phyloP scores from a whole-genome alignment of 2,888 invertebrate species.

The Escarpia spicata region DNA sequence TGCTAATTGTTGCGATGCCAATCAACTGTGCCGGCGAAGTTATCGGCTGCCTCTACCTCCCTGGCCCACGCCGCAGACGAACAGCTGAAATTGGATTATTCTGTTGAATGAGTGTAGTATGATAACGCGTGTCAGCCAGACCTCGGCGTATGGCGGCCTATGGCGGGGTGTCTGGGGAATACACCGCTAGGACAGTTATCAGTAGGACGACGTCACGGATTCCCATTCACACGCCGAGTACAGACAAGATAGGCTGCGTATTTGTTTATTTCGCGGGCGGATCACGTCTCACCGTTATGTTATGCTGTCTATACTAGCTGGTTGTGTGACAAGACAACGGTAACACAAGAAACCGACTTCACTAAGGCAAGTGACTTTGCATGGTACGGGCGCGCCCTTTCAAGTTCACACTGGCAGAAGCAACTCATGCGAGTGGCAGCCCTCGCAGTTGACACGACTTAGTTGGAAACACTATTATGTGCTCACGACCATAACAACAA shows the following conservation, averaged over 20 bases:
- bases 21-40: background rate
- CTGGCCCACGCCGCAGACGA: background rate
- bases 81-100: background rate
- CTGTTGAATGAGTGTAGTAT: background rate
- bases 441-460: no score
- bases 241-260: background rate
- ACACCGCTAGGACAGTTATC: background rate
- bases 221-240: background rate
- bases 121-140: background rate
- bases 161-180: background rate
- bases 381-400: background rate
- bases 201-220: background rate
- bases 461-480: no score
- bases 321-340: background rate
- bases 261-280: background rate
- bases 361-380: background rate
- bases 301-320: background rate
- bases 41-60: background rate
- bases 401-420: background rate
- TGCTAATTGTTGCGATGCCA: background rate
- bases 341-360: background rate
- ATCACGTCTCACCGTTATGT: background rate
- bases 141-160: background rate
- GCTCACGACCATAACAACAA: no score
- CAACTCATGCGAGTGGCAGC: background rate